Evolutionary conservation across 2,888 invertebrate species (phyloP).

Genomic region (Pachycephus smyrnensis): DNA sequence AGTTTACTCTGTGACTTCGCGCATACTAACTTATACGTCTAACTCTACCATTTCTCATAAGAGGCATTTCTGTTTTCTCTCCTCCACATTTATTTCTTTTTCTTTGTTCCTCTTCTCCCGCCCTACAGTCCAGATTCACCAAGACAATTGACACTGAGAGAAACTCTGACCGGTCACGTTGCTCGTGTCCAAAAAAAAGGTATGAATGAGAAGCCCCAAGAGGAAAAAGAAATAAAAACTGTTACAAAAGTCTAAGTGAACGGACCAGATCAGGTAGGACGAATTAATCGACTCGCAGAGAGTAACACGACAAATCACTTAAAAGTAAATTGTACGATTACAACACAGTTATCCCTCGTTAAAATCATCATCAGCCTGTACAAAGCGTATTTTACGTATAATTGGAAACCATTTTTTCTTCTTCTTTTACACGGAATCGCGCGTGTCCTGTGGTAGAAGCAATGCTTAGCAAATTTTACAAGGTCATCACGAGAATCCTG

Average conservation of each 20-base stretch:
- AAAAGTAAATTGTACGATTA: neutral
- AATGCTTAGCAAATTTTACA: neutral
- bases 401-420: neutral
- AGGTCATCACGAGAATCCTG: neutral
- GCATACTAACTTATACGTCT: neutral
- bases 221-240: neutral
- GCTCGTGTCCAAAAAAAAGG: neutral
- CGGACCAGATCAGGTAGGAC: neutral
- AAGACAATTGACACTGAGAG: neutral
- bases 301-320: neutral
- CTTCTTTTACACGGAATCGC: neutral
- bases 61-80: neutral
- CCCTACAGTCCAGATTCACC: neutral
- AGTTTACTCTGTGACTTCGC: neutral
- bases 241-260: neutral
- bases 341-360: neutral
- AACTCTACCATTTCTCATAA: neutral
- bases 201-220: neutral
- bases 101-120: neutral
- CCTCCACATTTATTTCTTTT: neutral
- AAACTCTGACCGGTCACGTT: neutral
- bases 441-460: neutral
- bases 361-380: neutral
- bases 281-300: neutral
- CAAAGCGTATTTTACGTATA: neutral